Evolutionary conservation across 1,140 invertebrate species (phyloP).

Genomic region (Charaxes varanes): DNA sequence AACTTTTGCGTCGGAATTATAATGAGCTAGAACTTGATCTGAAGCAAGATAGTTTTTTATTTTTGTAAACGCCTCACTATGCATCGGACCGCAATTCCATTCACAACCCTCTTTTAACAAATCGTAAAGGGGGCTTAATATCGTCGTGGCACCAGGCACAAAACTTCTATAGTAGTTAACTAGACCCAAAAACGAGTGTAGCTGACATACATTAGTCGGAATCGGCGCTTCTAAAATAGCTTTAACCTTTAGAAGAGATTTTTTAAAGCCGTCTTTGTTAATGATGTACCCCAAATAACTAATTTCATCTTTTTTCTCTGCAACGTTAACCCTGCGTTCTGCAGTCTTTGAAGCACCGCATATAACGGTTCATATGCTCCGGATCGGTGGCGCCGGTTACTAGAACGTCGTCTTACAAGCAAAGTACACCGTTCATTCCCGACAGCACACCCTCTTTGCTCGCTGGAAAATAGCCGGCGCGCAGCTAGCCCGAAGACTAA

Average conservation of each 20-base stretch:
- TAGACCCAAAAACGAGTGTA: constrained; percentile 3
- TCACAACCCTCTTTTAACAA: not conserved
- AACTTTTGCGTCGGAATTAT: not conserved
- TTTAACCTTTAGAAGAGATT: constrained; percentile 1
- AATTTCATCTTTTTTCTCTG: constrained; percentile 4
- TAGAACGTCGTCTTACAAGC: not conserved
- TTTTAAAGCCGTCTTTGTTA: no score
- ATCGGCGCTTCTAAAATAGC: no score
- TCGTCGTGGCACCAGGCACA: not conserved
- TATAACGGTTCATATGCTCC: no score
- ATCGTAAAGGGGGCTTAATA: not conserved
- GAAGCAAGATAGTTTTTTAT: not conserved
- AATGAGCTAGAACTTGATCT: not conserved
- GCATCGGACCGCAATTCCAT: not conserved
- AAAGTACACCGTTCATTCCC: not conserved
- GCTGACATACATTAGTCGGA: constrained; percentile 1
- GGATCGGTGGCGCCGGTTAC: no score
- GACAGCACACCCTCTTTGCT: not conserved
- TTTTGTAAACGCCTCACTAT: no score
- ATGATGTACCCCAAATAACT: no score
- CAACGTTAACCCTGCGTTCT: no score
- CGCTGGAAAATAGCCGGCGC: not conserved
- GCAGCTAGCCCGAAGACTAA: not conserved
- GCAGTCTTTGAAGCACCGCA: no score
- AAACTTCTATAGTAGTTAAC: constrained; percentile 1